Conservation (phyloP, 2,113 vertebrate genomes). For the Psephotus haematonotus region DNA sequence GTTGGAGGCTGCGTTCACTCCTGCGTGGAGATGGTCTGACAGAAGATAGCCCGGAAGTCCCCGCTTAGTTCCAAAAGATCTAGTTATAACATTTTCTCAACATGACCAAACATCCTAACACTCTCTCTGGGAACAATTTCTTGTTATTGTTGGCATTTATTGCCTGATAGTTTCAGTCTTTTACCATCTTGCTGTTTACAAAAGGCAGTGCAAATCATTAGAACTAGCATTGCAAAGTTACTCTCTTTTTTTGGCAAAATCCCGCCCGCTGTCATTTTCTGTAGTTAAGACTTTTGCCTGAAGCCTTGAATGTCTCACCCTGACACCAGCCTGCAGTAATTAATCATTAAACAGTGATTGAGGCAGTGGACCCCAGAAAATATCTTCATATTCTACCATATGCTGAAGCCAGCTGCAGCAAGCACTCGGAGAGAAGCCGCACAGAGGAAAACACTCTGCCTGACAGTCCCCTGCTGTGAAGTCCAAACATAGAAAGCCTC, state of each 20-base stretch:
- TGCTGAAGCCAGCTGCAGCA: slow-evolving; percentile 80
- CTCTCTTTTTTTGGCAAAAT: slow-evolving; percentile 63
- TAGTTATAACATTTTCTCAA: slow-evolving; percentile 26
- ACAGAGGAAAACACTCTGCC: slow-evolving; percentile 56
- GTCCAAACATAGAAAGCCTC: slow-evolving; percentile 61
- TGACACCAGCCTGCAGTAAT: slow-evolving; percentile 80
- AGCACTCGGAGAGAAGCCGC: slow-evolving; percentile 59
- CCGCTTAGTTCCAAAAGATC: slow-evolving; percentile 6
- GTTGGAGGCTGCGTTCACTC: not conserved
- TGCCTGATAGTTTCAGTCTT: slow-evolving; percentile 34
- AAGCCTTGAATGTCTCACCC: slow-evolving; percentile 72
- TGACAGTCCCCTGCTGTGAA: slow-evolving; percentile 74
- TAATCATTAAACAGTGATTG: slow-evolving; percentile 81
- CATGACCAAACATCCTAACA: slow-evolving; percentile 19
- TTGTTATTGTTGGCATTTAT: slow-evolving; percentile 55
- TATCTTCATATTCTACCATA: slow-evolving; percentile 77
- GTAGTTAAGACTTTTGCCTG: slow-evolving; percentile 75
- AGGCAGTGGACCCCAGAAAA: slow-evolving; percentile 74
- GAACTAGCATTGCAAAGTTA: slow-evolving; percentile 59
- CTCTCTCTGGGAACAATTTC: slow-evolving; percentile 51
- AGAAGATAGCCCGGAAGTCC: not conserved
- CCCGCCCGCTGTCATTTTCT: slow-evolving; percentile 74
- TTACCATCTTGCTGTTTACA: slow-evolving; percentile 57
- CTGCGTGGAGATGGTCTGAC: not conserved
- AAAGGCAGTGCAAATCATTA: slow-evolving; percentile 63